phyloP scores from a whole-genome alignment of 2,888 invertebrate genomes.

The Metalampra italica region DNA sequence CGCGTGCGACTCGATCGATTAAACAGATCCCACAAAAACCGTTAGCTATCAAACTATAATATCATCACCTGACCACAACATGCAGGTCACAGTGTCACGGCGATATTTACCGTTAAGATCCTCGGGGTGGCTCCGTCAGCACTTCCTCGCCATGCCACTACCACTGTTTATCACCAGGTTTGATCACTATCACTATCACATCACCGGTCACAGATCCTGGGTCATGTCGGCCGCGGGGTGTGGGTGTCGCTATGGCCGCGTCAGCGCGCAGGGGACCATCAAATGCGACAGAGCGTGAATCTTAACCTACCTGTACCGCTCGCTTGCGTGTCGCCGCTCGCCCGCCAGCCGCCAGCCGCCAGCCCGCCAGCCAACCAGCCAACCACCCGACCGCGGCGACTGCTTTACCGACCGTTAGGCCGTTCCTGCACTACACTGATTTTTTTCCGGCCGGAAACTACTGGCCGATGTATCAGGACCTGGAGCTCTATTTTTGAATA shows the following conservation, averaged over 20 bases:
- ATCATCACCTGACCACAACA: constrained; percentile 61
- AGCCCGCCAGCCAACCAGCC: constrained; percentile 23
- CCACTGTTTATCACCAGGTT: constrained; percentile 18
- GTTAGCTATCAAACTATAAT: constrained; percentile 19
- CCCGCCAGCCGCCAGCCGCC: constrained; percentile 31
- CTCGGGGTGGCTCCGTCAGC: constrained; percentile 49
- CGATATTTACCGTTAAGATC: constrained; percentile 74
- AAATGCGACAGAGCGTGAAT: constrained; percentile 74
- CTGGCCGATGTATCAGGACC: too few species aligned
- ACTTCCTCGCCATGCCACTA: constrained; percentile 53
- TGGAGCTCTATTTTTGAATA: too few species aligned
- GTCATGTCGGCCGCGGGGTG: constrained; percentile 56
- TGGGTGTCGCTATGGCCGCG: constrained; percentile 50
- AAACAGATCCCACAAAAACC: constrained; percentile 16
- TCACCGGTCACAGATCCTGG: constrained; percentile 54
- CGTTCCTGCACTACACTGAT: too few species aligned
- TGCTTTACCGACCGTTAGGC: constrained; percentile 56
- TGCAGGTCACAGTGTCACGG: constrained; percentile 61
- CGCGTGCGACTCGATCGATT: constrained; percentile 29
- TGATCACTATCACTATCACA: constrained; percentile 51
- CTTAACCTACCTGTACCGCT: constrained; percentile 76
- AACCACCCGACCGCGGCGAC: constrained; percentile 47
- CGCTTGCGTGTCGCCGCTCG: constrained; percentile 70
- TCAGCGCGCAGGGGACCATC: constrained; percentile 65
- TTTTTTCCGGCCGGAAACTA: too few species aligned